Evolutionary conservation across 2,797 vertebrate genomes (phyloP), one percentile per base, ranked within the genome.

Genomic region (Myotis myotis): DNA sequence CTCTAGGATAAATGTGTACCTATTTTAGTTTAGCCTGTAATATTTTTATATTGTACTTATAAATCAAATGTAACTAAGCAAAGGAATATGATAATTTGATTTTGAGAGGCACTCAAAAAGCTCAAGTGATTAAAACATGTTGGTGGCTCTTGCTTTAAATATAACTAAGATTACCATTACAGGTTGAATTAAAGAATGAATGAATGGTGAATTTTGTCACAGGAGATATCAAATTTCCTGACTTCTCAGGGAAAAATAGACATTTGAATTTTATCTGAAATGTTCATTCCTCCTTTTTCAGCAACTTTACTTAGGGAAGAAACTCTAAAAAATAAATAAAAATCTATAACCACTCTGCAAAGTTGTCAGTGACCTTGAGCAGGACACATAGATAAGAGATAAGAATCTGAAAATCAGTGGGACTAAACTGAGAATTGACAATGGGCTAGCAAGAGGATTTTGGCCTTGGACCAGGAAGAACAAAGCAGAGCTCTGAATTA

Each of bases 341-440:
- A 96, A 92, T 80, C 93, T 84, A 94, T 94, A 96, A 92, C 51
- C 20, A 85, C 22, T 91, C 20, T 87, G 53, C 20, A 47, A 91
- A 68, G 13, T 62, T 81, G 53, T 87, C 93, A 91, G 60, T 81
- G 89, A 84, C 66, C 89, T 96, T 96, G 78, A 93, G 62, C 47
- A 68, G 44, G 49, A 95, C 79, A 81, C 28, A 19, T 0, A 92
- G 62, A 89, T 93, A 95, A 95, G 81, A 81, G 66, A 95, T 83
- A 86, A 49, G 41, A 84, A 83, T 89, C 80, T 91, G 82, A 94
- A 96, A 94, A 85, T 93, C 85, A 79, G 55, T 94, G 25, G 23
- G 33, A 80, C 44, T 85, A 41, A 92, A 87, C 85, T 68, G n/a
- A 92, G 70, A 51, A 96, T 70, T 94, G 88, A 94, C 90, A 93